phyloP scores from a whole-genome alignment of 2,888 invertebrate species.

The Polia nebulosa region DNA sequence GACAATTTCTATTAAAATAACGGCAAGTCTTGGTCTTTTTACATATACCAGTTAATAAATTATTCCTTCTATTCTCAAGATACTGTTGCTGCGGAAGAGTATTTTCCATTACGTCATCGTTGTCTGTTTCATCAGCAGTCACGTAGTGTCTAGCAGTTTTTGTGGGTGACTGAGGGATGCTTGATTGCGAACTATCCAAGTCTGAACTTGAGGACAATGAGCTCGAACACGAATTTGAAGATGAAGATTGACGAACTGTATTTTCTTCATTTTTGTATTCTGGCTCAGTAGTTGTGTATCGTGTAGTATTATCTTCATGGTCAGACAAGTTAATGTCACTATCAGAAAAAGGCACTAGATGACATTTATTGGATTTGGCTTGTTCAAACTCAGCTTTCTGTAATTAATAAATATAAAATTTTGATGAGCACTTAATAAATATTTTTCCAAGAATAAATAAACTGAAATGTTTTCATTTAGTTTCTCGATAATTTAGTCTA shows the following conservation, averaged over 20 bases:
- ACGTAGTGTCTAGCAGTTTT: no score
- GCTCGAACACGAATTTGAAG: no score
- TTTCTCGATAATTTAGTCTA: no score
- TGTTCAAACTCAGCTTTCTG: no score
- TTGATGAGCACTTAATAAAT: slow-evolving; percentile 2
- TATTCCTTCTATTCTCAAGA: no score
- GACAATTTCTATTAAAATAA: no score
- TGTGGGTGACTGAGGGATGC: slow-evolving; percentile 1
- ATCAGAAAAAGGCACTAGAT: slow-evolving; percentile 8
- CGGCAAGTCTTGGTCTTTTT: no score
- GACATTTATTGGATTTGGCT: slow-evolving; percentile 3
- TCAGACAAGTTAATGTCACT: slow-evolving; percentile 5
- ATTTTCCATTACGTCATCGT: no score
- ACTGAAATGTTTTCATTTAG: slow-evolving; percentile 3
- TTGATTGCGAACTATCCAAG: slow-evolving; percentile 3
- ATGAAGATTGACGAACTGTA: not conserved
- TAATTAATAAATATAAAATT: slow-evolving; percentile 3
- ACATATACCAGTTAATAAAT: no score
- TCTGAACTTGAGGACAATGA: slow-evolving; percentile 8
- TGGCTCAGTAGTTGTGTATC: not conserved
- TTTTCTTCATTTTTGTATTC: slow-evolving; percentile 1
- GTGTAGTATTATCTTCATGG: slow-evolving; percentile 3
- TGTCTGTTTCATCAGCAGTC: no score
- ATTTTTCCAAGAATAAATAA: not conserved
- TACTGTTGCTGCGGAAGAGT: no score